phyloP scores from a whole-genome alignment of 2,113 vertebrate genomes.

The Nycticryphes semicollaris region DNA sequence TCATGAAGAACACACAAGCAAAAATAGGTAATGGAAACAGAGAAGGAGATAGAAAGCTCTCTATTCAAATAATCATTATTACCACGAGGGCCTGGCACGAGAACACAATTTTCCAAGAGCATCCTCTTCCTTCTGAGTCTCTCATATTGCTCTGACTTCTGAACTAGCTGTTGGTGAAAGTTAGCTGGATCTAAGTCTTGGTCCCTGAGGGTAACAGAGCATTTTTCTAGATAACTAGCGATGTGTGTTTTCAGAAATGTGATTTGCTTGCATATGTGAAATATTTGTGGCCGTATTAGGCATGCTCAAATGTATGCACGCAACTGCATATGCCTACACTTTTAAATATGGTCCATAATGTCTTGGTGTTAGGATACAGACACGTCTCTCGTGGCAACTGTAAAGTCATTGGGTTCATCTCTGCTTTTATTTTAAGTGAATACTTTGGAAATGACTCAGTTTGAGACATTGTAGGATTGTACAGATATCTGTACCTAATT shows the following conservation, averaged over 20 bases:
- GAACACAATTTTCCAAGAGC: background rate
- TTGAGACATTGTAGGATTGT: background rate
- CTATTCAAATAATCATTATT: background rate
- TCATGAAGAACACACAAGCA: background rate
- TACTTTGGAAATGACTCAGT: background rate
- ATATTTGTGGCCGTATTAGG: conserved; percentile 36
- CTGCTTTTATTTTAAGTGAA: background rate
- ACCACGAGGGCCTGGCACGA: background rate
- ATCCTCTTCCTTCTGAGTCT: background rate
- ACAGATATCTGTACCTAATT: background rate
- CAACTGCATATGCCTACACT: background rate
- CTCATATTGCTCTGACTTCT: background rate
- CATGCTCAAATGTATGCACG: background rate
- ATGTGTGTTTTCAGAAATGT: background rate
- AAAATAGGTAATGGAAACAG: background rate
- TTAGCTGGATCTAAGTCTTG: background rate
- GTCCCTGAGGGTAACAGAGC: background rate
- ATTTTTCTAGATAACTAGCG: background rate
- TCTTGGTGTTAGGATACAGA: background rate
- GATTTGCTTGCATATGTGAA: conserved; percentile 6
- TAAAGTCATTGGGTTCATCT: background rate
- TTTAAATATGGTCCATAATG: background rate
- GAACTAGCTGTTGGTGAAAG: background rate
- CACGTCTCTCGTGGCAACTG: background rate
- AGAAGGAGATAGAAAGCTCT: background rate